phyloP scores from a whole-genome alignment of 2,888 invertebrate species.

The Gryllus longicercus region DNA sequence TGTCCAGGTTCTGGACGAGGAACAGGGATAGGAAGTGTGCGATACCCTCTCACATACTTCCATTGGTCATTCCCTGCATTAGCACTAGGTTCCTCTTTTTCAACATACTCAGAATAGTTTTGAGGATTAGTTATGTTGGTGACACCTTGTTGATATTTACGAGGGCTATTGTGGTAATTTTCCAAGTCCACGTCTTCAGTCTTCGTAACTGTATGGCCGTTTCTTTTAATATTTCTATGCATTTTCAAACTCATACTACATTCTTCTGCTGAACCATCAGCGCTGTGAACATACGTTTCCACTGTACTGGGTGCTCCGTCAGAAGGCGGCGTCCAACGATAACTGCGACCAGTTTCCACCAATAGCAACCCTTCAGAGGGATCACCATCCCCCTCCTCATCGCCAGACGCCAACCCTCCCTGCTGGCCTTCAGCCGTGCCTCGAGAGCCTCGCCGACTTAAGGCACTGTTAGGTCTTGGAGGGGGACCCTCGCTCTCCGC shows the following conservation, averaged over 20 bases:
- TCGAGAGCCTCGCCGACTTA: conserved; percentile 45
- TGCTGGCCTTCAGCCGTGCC: conserved; percentile 44
- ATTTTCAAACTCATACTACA: conserved; percentile 21
- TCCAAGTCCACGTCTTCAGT: conserved; percentile 49
- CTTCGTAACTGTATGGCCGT: conserved; percentile 24
- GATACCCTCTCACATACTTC: conserved; percentile 34
- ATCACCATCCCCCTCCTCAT: conserved; percentile 34
- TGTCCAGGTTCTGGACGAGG: conserved; percentile 36
- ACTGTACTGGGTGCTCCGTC: conserved; percentile 41
- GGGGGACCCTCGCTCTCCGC: conserved; percentile 61
- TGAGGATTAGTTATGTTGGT: conserved; percentile 10
- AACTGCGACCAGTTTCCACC: conserved; percentile 24
- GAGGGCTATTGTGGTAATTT: conserved; percentile 51
- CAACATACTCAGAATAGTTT: conserved; percentile 35
- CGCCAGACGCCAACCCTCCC: neutral
- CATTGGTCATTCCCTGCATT: conserved; percentile 29
- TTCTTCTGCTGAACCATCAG: conserved; percentile 34
- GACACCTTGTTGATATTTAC: conserved; percentile 44
- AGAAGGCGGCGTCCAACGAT: conserved; percentile 26
- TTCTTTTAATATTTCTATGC: neutral
- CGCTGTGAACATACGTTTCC: conserved; percentile 44
- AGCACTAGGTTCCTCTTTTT: conserved; percentile 27
- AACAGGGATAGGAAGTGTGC: conserved; percentile 30
- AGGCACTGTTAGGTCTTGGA: conserved; percentile 29
- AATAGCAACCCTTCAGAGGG: conserved; percentile 37